Evolutionary conservation across 2,888 invertebrate genomes (phyloP).

Genomic region (Pecten maximus): DNA sequence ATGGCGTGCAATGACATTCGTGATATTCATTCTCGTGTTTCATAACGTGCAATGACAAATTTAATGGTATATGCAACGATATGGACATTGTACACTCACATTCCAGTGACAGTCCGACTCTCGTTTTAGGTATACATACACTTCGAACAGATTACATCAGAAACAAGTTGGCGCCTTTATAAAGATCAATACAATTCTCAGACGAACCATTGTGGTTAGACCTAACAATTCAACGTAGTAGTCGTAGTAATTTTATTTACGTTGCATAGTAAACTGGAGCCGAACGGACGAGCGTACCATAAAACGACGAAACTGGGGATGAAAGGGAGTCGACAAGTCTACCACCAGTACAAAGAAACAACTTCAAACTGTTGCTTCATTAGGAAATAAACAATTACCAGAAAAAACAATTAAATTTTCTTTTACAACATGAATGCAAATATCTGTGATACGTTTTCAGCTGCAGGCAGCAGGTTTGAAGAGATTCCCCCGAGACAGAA

Average conservation of each 20-base stretch:
- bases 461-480: not conserved
- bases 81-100: not conserved
- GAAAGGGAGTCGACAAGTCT: not conserved
- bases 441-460: not conserved
- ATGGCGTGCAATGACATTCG: too few relatives aligned
- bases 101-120: not conserved
- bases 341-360: not conserved
- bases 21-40: not conserved
- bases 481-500: not conserved
- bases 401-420: constrained; percentile 3
- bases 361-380: not conserved
- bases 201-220: not conserved
- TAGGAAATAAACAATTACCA: not conserved
- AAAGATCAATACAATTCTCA: not conserved
- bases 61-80: not conserved
- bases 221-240: not conserved
- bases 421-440: constrained; percentile 17
- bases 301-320: not conserved
- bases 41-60: not conserved
- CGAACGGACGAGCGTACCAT: not conserved
- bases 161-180: not conserved
- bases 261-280: not conserved
- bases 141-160: not conserved
- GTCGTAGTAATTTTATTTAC: constrained; percentile 26
- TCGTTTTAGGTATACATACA: not conserved